Percentiles rank a stretch among this genome's conserved stretches.
Evolutionary conservation across 1,140 invertebrate species (phyloP).

Genomic region (Drosophila triauraria): DNA sequence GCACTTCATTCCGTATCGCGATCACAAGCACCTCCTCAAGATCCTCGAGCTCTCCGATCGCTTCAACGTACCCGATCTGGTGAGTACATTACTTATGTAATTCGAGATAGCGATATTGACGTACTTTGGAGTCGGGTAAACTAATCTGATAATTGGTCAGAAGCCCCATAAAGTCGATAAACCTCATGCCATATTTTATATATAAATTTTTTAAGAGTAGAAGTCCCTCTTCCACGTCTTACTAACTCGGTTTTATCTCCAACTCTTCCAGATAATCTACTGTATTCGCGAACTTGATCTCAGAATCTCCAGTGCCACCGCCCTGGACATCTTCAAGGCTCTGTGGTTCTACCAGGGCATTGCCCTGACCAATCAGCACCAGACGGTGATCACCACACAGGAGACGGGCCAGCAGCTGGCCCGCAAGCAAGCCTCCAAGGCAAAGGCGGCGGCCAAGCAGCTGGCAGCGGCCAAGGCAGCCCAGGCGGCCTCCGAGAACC

Average conservation of each 20-base stretch:
- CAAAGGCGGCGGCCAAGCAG: conserved; percentile 63
- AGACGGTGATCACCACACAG: conserved; percentile 77
- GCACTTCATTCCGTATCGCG: conserved; percentile 80
- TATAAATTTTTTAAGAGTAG: no score
- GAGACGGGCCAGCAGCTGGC: conserved; percentile 65
- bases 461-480: conserved; percentile 38
- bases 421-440: conserved; percentile 61
- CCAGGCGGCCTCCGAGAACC: conserved; percentile 35
- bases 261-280: conserved; percentile 71
- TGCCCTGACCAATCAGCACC: conserved; percentile 74
- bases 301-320: conserved; percentile 75
- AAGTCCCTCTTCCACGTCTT: no score
- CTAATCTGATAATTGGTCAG: no score
- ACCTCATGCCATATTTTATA: no score
- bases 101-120: background rate
- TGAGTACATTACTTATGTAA: conserved; percentile 45
- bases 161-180: no score
- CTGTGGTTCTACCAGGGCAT: conserved; percentile 83
- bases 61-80: conserved; percentile 83
- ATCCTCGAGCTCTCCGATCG: conserved; percentile 80
- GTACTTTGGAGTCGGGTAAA: no score
- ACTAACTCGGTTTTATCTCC: background rate
- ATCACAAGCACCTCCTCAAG: conserved; percentile 81
- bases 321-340: conserved; percentile 78
- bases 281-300: conserved; percentile 84